Evolutionary conservation across 2,113 vertebrate genomes (phyloP), one percentile per base, ranked within the genome.

Genomic region (Thoracochromis brauschi): DNA sequence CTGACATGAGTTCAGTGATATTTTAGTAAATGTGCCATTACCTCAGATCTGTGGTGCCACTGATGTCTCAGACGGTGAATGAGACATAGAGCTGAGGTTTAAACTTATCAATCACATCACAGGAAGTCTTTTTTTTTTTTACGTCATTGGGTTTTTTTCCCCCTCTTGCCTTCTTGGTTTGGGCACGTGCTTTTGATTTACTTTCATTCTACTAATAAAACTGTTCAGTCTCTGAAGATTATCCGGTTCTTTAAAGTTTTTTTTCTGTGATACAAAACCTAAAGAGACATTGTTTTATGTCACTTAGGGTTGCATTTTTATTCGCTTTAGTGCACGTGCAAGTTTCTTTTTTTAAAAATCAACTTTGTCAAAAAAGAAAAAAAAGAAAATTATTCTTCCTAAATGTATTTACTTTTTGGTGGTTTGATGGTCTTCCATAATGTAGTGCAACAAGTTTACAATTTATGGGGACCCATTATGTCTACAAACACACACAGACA

Each of bases 21-120:
- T 42, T 12, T 9, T 8, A 54, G n/a, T 75, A 24, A 13, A 91
- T 19, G 17, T 19, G 55, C 14, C 4, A 2, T 90, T 90, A 93
- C 93, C 91, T 91, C 16, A 7, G 81, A 78, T 80, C 82, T 88
- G 90, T 16, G 85, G 4, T 82, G 63, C 83, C 75, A 60, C 2
- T 82, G 82, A 31, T 35, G 65, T 57, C 84, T 88, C 83, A 24
- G n/a, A 63, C 13, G 13, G 13, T 87, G 87, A 94, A 81, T 87
- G 88, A 93, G 8, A 19, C 5, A 9, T 31, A 24, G 60, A 63
- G n/a, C 63, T 83, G 82, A 88, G 86, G 83, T 81, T 87, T 51
- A 33, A 68, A 57, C 38, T 87, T 81, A 89, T 90, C 89, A 85
- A 8, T n/a, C 42, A 5, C 55, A 82, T 83, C 84, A 85, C 88